Evolutionary conservation across 2,888 invertebrate genomes (phyloP).

Genomic region (Platycheirus albimanus): DNA sequence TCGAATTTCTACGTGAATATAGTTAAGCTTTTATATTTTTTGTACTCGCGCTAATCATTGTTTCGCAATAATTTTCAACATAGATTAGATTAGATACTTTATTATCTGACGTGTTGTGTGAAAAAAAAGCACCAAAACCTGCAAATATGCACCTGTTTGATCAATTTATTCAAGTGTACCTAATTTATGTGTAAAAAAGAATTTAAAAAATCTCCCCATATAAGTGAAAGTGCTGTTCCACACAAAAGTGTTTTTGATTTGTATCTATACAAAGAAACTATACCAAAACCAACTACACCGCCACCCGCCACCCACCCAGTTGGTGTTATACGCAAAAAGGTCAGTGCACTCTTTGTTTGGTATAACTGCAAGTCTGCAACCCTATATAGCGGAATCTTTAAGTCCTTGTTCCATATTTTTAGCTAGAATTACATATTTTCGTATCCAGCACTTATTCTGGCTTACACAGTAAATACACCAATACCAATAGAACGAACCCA

Average conservation of each 20-base stretch:
- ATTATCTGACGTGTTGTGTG: constrained; percentile 25
- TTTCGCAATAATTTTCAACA: constrained; percentile 57
- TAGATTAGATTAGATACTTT: constrained; percentile 64
- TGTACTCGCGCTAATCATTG: constrained; percentile 30
- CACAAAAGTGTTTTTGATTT: constrained; percentile 13
- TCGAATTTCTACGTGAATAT: constrained; percentile 40
- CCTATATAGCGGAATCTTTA: constrained; percentile 29
- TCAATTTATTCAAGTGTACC: constrained; percentile 23
- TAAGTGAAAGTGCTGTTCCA: constrained; percentile 61
- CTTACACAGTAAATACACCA: constrained; percentile 32
- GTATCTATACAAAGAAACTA: background rate
- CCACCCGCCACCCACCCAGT: constrained; percentile 24
- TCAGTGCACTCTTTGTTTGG: constrained; percentile 56
- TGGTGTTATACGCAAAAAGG: constrained; percentile 45
- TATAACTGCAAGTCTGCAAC: constrained; percentile 24
- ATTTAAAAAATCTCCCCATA: constrained; percentile 36
- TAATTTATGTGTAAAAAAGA: constrained; percentile 16
- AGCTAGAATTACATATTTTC: constrained; percentile 20
- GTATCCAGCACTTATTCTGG: constrained; percentile 50
- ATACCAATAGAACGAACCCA: background rate
- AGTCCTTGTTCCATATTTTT: constrained; percentile 66
- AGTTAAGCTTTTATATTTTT: background rate
- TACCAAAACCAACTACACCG: background rate
- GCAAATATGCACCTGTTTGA: constrained; percentile 46
- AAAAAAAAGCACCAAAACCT: constrained; percentile 21